phyloP scores from a whole-genome alignment of 2,797 vertebrate species.

The Sphenopsis melanotis region DNA sequence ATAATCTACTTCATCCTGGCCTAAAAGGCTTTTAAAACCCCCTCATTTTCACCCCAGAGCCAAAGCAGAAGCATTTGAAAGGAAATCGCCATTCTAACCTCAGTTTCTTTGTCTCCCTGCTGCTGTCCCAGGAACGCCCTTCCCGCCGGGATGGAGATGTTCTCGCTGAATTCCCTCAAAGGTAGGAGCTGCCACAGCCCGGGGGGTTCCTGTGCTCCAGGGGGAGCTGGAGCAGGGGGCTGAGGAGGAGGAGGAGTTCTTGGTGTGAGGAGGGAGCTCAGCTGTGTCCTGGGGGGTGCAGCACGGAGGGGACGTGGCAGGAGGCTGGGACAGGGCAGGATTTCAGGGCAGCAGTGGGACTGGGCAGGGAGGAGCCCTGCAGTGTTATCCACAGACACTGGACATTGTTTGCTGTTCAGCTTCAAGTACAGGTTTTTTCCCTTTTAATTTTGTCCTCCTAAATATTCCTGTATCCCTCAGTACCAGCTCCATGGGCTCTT shows the following conservation, averaged over 20 bases:
- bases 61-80: background rate
- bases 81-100: background rate
- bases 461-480: background rate
- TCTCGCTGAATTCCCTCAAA: slow-evolving; percentile 78
- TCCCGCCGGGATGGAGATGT: slow-evolving; percentile 74
- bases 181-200: slow-evolving; percentile 40
- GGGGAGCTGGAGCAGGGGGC: background rate
- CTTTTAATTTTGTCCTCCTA: background rate
- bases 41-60: background rate
- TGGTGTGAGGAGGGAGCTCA: background rate
- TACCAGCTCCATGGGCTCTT: background rate
- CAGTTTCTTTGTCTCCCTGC: background rate
- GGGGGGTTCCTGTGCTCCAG: background rate
- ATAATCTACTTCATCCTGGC: background rate
- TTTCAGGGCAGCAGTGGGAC: background rate
- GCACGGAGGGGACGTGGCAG: background rate
- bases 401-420: background rate
- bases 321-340: background rate
- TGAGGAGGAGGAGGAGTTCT: background rate
- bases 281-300: background rate
- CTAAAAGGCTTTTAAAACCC: background rate
- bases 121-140: slow-evolving; percentile 55
- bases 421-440: background rate
- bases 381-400: background rate
- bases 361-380: background rate